Evolutionary conservation across 2,797 vertebrate genomes (phyloP).

Genomic region (Amphiprion clarkii): DNA sequence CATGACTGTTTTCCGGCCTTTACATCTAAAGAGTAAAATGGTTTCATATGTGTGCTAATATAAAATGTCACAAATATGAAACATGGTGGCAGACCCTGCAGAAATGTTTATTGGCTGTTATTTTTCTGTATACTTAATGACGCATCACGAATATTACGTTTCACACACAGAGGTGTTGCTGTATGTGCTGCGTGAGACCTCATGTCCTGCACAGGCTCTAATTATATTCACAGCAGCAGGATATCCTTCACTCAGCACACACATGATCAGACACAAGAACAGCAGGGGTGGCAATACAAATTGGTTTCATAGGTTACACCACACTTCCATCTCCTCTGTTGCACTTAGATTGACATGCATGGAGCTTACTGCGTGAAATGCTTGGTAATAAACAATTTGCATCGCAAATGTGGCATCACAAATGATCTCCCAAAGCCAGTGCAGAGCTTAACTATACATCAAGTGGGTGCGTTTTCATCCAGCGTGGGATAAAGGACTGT

Average conservation of each 20-base stretch:
- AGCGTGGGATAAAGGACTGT: neutral
- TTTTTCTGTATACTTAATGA: constrained; percentile 2
- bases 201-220: constrained; percentile 14
- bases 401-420: neutral
- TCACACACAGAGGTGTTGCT: no score
- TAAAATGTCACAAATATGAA: neutral
- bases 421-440: neutral
- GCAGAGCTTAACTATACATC: neutral
- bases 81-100: neutral
- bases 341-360: neutral
- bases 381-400: neutral
- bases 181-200: neutral
- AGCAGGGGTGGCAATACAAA: neutral
- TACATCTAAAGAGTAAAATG: no score
- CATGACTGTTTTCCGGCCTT: no score
- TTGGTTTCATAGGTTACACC: neutral
- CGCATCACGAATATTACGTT: neutral
- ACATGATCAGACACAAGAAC: constrained; percentile 23
- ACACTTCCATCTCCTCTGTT: neutral
- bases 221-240: constrained; percentile 36
- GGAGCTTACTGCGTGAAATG: neutral
- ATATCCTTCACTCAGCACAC: constrained; percentile 25
- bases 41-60: no score
- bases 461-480: neutral
- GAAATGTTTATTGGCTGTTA: neutral